Evolutionary conservation across 2,113 vertebrate genomes (phyloP).

Genomic region (Alaudala cheleensis): DNA sequence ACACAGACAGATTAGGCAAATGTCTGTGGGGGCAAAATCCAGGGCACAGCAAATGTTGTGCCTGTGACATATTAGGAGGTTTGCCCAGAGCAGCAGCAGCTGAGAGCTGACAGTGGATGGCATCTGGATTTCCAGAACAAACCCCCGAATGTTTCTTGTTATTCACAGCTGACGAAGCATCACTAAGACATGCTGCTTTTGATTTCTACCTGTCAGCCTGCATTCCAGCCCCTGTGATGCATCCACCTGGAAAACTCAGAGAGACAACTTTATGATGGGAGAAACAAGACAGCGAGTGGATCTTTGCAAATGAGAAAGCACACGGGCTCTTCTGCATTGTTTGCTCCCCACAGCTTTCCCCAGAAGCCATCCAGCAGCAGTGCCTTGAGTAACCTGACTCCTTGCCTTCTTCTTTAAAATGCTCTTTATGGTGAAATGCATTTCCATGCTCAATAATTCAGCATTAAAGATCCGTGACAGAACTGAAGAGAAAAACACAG

Average conservation of each 20-base stretch:
- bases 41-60: not conserved
- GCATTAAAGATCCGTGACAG: not conserved
- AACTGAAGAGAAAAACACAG: not conserved
- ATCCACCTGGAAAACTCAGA: constrained; percentile 57
- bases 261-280: constrained; percentile 37
- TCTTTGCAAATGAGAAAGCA: constrained; percentile 37
- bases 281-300: constrained; percentile 26
- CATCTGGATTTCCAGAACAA: constrained; percentile 49
- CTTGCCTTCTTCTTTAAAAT: not conserved
- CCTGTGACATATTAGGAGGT: not conserved
- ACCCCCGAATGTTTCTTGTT: constrained; percentile 14
- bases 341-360: not conserved
- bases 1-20: not conserved
- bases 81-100: constrained; percentile 37
- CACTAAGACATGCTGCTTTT: constrained; percentile 48
- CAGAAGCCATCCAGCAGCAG: not conserved
- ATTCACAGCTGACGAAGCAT: constrained; percentile 63
- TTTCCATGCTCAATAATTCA: not conserved
- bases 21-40: not conserved
- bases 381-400: not conserved
- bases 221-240: constrained; percentile 38
- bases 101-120: constrained; percentile 22
- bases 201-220: constrained; percentile 62
- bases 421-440: not conserved
- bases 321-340: not conserved